Conservation (phyloP, 92 coral and sea anemone species). For the Parazoanthus swiftii region DNA sequence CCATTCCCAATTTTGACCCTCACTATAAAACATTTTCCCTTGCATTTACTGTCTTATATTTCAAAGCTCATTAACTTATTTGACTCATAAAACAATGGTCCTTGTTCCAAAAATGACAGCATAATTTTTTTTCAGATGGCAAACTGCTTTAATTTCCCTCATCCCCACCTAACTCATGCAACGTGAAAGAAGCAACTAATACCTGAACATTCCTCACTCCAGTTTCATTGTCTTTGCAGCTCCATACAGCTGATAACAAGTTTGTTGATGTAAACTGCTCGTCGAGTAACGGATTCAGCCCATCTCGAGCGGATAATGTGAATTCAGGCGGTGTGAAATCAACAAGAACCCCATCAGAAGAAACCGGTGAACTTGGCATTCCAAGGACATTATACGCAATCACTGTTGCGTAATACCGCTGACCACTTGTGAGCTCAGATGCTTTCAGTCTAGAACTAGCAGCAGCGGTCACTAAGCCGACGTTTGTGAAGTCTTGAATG, state of each 20-base stretch:
- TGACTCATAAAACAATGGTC: not conserved
- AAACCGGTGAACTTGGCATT: slow-evolving; percentile 64
- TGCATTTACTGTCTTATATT: too few relatives aligned
- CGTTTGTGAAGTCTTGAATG: slow-evolving; percentile 82
- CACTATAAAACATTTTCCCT: too few relatives aligned
- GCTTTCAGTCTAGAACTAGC: slow-evolving; percentile 79
- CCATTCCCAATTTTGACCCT: too few relatives aligned
- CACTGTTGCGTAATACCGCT: slow-evolving; percentile 83
- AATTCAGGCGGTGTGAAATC: slow-evolving; percentile 93
- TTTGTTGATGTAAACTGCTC: slow-evolving; percentile 45
- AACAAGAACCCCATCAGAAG: slow-evolving; percentile 86
- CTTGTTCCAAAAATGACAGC: too few relatives aligned
- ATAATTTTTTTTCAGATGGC: too few relatives aligned
- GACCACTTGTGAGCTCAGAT: slow-evolving; percentile 70
- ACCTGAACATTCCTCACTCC: slow-evolving; percentile 53
- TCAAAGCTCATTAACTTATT: not conserved
- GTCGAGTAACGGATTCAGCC: slow-evolving; percentile 47
- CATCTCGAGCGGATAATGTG: slow-evolving; percentile 62
- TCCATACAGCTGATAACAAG: slow-evolving; percentile 68
- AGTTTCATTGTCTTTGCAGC: slow-evolving; percentile 78
- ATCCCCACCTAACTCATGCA: not conserved
- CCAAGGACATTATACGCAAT: slow-evolving; percentile 84
- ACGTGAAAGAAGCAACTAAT: not conserved
- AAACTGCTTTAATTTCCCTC: too few relatives aligned
- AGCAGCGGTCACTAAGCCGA: slow-evolving; percentile 77